Conservation (phyloP, 2,797 vertebrate species). For the Varecia variegata region DNA sequence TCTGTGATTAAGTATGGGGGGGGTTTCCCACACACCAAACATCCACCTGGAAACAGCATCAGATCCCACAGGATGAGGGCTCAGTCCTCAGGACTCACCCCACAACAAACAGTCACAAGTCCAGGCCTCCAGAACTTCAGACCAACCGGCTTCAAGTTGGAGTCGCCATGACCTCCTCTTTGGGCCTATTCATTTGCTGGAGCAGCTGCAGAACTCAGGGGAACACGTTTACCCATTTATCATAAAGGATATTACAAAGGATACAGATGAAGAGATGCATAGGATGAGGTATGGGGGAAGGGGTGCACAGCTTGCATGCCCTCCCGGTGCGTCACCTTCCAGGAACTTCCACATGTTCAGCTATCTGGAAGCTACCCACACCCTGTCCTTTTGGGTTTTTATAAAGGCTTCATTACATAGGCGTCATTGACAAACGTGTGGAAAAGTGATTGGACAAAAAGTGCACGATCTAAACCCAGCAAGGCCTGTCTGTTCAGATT, state of each 20-base stretch:
- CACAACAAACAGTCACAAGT: neutral
- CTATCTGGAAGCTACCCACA: neutral
- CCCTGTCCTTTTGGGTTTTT: neutral
- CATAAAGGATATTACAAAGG: neutral
- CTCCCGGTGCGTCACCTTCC: neutral
- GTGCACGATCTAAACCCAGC: neutral
- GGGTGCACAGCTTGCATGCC: neutral
- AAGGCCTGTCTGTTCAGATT: neutral
- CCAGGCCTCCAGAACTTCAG: neutral
- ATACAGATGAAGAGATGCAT: neutral
- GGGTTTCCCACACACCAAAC: neutral
- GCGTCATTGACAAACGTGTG: neutral
- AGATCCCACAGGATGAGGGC: neutral
- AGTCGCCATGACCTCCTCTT: neutral
- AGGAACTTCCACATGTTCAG: neutral
- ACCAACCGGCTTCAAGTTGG: neutral
- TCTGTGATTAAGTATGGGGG: neutral
- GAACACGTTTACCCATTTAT: no score
- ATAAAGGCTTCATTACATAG: neutral
- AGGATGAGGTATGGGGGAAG: neutral
- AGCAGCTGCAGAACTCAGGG: no score
- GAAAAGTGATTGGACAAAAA: neutral
- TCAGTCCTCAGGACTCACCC: neutral
- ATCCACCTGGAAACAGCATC: neutral
- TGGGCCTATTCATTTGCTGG: no score